Base-by-base conservation (phyloP, 2,888 invertebrate species). In the Onthophagus sagittarius region DNA sequence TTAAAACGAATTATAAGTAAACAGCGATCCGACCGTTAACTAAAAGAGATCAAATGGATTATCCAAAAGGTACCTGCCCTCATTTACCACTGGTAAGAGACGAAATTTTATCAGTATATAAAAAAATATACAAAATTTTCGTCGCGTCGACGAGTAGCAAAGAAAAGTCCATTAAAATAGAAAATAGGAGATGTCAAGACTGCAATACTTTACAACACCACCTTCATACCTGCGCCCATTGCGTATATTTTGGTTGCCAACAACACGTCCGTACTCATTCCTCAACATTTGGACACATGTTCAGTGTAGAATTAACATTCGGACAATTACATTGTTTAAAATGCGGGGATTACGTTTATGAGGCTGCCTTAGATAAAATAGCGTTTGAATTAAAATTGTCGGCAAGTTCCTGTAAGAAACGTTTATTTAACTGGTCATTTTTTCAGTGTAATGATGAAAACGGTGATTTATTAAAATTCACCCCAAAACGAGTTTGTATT, bases 161-260 rank as follows among this genome's bases (percentile, higher is more conserved):
- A 11, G 67, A 67, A n/a, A 67, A 31, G n/a, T n/a, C 23, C 13
- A n/a, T 15, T 5, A 67, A 31, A 67, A 67, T 15, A n/a, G 32
- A 67, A 15, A 31, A 67, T 32, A 67, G 32, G 67, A 23, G 67
- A 23, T 97, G 97, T 86, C 93, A 95, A 79, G 90, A 91, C 33
- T 97, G 97, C 84, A 91, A 92, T 79, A 90, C 90, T 77, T 89
- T 91, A 75, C 93, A 93, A 15, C 91, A 93, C n/a, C 90, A 94
- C 74, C 88, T 95, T 80, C 94, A 94, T 82, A 92, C 94, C 23
- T 96, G 95, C 81, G 88, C 95, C 74, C 94, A 95, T 81, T 98
- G 98, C 87, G 94, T 97, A 79, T 97, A 91, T 86, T 97, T 98
- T 85, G 98, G 95, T 71, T 98, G 98, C 84, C 94, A 94, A 80